Evolutionary conservation across 2,888 invertebrate genomes (phyloP), one percentile per base, ranked within the genome.

Genomic region (Pollenia griseotomentosa): DNA sequence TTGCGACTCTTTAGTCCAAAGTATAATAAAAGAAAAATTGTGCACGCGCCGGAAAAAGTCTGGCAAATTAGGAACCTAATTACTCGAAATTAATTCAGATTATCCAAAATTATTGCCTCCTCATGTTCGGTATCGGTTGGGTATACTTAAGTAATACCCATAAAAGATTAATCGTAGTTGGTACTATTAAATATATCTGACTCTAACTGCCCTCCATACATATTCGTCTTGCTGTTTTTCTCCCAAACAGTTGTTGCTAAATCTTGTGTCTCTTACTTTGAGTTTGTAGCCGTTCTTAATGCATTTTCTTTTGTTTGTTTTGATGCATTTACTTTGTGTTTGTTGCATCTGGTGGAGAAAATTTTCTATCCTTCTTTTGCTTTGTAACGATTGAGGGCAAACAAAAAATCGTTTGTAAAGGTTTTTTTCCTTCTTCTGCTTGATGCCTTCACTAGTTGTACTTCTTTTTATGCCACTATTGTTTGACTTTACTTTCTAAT

Each of bases 401-500:
- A 9, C 11, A 68, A 68, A 51, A 57, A 42, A 40, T 6, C 10
- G 11, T 42, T 74, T 71, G 44, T n/a, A 11, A 42, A 80, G 16
- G 63, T 65, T 65, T 51, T 74, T 61, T 68, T 42, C 51, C 53
- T 23, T n/a, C 59, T 79, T 63, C 16, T 61, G 46, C 59, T 33
- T 42, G 33, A 70, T 61, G 55, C 61, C 55, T 74, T 44, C 9
- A 65, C 46, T 57, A 66, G 61, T 70, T 61, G 46, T 57, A 23
- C 48, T 65, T 48, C 23, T 71, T 71, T 53, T 63, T 57, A 70
- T 70, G 33, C 8, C 57, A 44, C 12, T 66, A 65, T 74, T 86
- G 70, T 86, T 86, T 77, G 71, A 5, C 80, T 83, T 83, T 81
- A 77, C 84, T 87, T 75, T 78, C 65, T 86, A 77, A 81, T 82